Percentiles rank a stretch among this genome's conserved stretches.
These are phyloP conservation scores for Diprion similis DNA, from an alignment of 1,140 invertebrate species.

Conservation along the genomic window DNA sequence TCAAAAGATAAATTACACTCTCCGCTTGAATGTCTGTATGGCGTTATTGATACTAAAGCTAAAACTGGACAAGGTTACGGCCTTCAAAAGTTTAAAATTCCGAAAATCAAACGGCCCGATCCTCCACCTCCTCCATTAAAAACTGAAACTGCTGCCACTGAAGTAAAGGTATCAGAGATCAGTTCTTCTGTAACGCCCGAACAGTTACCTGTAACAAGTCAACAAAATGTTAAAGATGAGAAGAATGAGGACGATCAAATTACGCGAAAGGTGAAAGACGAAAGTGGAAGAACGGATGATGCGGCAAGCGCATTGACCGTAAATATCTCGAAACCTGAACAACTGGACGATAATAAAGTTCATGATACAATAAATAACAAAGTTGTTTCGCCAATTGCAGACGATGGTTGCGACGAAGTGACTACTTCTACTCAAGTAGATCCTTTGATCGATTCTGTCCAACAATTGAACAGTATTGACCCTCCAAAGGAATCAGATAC, in stretches of 20 bases:
- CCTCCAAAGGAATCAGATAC: conserved; percentile 5
- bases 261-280: background rate
- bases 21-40: conserved; percentile 67
- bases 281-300: background rate
- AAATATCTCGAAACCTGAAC: background rate
- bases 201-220: background rate
- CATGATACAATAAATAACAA: background rate
- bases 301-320: background rate
- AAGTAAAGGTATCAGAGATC: background rate
- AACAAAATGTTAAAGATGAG: background rate
- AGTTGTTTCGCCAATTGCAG: background rate
- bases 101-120: conserved; percentile 64
- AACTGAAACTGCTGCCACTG: background rate
- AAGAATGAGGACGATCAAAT: background rate
- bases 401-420: too few relatives aligned
- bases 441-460: too few relatives aligned
- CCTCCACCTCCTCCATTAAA: conserved; percentile 31
- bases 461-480: background rate
- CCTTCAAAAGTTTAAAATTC: conserved; percentile 71
- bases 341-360: background rate
- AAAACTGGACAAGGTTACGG: conserved; percentile 62
- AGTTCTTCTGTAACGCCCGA: conserved; percentile 6
- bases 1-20: conserved; percentile 52
- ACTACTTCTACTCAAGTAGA: too few relatives aligned
- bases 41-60: conserved; percentile 50